Evolutionary conservation across 2,797 vertebrate genomes (phyloP).

Genomic region (Acanthis flammea): DNA sequence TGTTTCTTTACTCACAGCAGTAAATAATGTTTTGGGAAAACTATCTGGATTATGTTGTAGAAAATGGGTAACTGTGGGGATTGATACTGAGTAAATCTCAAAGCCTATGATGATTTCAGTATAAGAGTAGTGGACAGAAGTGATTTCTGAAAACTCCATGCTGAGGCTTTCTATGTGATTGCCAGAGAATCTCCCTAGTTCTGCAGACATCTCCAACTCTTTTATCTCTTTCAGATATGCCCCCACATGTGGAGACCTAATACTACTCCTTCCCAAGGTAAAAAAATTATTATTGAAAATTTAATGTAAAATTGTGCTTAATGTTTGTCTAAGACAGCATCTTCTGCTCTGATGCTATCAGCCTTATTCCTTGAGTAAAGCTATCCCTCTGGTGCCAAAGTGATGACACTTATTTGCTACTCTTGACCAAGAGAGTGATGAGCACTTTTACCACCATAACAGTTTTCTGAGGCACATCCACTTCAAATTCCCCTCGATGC

Average conservation of each 20-base stretch:
- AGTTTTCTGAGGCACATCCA: slow-evolving; percentile 82
- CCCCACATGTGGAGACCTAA: not conserved
- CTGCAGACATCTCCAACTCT: rapidly evolving
- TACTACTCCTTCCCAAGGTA: not conserved
- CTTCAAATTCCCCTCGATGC: rapidly evolving
- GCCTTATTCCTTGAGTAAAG: not conserved
- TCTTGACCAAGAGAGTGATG: slow-evolving; percentile 90
- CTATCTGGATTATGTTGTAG: not conserved
- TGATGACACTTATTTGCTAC: slow-evolving; percentile 98
- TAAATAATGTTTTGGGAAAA: not conserved
- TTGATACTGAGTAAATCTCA: not conserved
- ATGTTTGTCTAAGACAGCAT: not conserved
- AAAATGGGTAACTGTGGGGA: rapidly evolving
- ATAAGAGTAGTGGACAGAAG: slow-evolving; percentile 96
- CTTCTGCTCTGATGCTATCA: not conserved
- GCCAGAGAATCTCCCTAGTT: rapidly evolving
- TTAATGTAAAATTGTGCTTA: rapidly evolving
- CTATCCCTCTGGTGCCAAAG: slow-evolving; percentile 68
- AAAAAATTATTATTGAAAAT: not conserved
- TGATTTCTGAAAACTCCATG: slow-evolving; percentile 83
- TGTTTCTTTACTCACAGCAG: not conserved
- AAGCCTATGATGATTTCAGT: slow-evolving; percentile 78
- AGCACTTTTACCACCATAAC: slow-evolving; percentile 81
- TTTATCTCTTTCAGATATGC: not conserved
- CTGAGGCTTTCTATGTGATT: slow-evolving; percentile 79